A percentile compares a stretch with the other conserved stretches of the same genome.
These are phyloP conservation scores for Poecilia gillii DNA, from an alignment of 2,797 vertebrate species.

Conservation along the genomic window DNA sequence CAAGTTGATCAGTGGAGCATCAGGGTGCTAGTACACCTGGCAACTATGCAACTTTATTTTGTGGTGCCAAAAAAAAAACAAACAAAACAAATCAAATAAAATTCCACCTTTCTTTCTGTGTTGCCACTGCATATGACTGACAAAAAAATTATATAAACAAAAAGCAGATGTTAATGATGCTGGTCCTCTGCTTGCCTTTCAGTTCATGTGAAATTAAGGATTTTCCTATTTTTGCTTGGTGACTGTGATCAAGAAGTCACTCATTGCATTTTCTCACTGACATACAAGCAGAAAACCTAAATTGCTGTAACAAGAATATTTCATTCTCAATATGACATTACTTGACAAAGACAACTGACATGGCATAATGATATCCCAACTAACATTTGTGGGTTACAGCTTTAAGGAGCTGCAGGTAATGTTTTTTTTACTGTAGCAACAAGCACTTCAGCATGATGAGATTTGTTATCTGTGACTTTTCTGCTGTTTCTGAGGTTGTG, in stretches of 20 bases:
- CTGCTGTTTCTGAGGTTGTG: constrained; percentile 44
- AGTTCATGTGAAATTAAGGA: not conserved
- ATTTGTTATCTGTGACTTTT: constrained; percentile 55
- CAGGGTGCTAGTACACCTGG: not conserved
- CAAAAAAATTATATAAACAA: not conserved
- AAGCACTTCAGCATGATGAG: constrained; percentile 29
- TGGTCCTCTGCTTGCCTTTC: not conserved
- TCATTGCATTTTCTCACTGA: not conserved
- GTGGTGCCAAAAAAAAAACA: not conserved
- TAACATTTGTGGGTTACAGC: constrained; percentile 16
- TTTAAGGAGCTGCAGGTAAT: constrained; percentile 15
- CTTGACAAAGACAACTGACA: constrained; percentile 1
- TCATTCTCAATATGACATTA: constrained; percentile 4
- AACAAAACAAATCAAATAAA: too few relatives aligned
- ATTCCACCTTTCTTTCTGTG: not conserved
- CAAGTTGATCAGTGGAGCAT: too few relatives aligned
- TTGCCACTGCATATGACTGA: not conserved
- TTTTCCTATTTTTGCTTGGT: not conserved
- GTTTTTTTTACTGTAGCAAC: constrained; percentile 31
- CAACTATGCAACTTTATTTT: not conserved
- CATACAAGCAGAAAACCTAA: not conserved
- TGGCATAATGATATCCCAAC: constrained; percentile 4
- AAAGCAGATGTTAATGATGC: not conserved
- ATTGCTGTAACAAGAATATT: not conserved
- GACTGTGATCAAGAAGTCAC: not conserved